Percentiles rank a stretch among this genome's conserved stretches.
Evolutionary conservation across 1,140 invertebrate genomes (phyloP).

Genomic region (Heliconius congener): DNA sequence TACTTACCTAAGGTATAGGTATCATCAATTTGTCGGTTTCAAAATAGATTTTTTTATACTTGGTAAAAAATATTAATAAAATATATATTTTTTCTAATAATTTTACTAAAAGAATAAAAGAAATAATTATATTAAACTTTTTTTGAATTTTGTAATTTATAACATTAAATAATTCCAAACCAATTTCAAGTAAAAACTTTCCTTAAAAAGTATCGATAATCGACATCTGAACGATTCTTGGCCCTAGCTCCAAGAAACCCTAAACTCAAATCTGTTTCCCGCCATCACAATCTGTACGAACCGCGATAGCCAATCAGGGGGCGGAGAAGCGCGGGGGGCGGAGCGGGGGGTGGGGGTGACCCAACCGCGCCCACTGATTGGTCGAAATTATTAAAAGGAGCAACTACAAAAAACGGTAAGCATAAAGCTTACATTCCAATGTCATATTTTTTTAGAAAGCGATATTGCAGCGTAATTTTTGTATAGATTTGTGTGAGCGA

Average conservation of each 20-base stretch:
- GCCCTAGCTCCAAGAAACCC: constrained; percentile 57
- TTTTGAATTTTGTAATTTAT: background rate
- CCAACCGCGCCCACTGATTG: constrained; percentile 53
- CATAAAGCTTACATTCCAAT: constrained; percentile 77
- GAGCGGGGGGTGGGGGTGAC: background rate
- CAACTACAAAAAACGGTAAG: constrained; percentile 66
- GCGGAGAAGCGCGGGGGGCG: constrained; percentile 62
- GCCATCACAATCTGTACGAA: constrained; percentile 72
- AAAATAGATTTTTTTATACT: too few species aligned
- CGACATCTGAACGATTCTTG: background rate
- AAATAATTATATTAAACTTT: too few species aligned
- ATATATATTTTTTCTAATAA: too few species aligned
- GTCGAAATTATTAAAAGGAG: constrained; percentile 69
- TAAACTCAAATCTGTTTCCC: constrained; percentile 78
- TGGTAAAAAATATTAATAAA: too few species aligned
- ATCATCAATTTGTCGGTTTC: too few species aligned
- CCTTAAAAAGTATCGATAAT: background rate
- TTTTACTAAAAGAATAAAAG: too few species aligned
- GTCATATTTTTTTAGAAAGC: constrained; percentile 58
- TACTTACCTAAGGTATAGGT: too few species aligned
- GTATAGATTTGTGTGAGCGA: background rate
- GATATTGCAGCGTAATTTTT: constrained; percentile 13
- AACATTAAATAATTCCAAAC: background rate
- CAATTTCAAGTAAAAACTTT: background rate
- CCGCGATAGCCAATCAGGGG: constrained; percentile 58